Base-by-base conservation (phyloP, 1,140 invertebrate species). In the Pseudachorutes palmiensis region DNA sequence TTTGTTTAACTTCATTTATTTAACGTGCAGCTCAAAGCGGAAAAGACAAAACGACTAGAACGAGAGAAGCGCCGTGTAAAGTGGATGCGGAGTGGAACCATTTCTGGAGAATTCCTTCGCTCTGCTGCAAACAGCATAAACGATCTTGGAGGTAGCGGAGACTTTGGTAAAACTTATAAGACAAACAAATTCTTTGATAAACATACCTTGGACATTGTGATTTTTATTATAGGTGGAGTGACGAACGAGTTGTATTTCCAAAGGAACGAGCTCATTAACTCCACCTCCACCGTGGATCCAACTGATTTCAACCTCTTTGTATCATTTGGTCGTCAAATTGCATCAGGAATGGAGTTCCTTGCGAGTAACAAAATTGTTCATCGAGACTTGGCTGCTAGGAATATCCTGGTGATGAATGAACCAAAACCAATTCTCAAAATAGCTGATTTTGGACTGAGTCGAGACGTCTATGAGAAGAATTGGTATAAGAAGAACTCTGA, bases 391-490 rank as follows among this genome's bases (percentile, higher is more conserved):
- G 71, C 71, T 1, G 90, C 92, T 0, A 81, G 94, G 51, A 97
- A 97, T 78, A 84, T 96, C 28, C 78, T 96, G 0, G 33, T 63
- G 14, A 82, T 96, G 1, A 87, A 85, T 31, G 78, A 85, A 89
- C 67, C 84, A 83, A 71, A 86, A 85, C 0, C 83, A 30, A 65
- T 61, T 12, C 26, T 92, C 1, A 96, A 95, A 80, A 92, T 95
- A 69, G 90, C 91, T 0, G 92, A 95, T 78, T 94, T 95, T 78
- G 92, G 81, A 2, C 79, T 96, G 0, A 93, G 91, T 41, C 83
- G 92, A 51, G 90, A 95, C 77, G 83, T 94, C n/a, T 93, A 94
- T 75, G 85, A 88, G 72, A 84, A 89, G 66, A 90, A 88, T 75
- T 81, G 88, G 61, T 91, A 91, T 75, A 83, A 83, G 70, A 90